Evolutionary conservation across 2,888 invertebrate genomes (phyloP), one percentile per base, ranked within the genome.

Genomic region (Xylota sylvarum): DNA sequence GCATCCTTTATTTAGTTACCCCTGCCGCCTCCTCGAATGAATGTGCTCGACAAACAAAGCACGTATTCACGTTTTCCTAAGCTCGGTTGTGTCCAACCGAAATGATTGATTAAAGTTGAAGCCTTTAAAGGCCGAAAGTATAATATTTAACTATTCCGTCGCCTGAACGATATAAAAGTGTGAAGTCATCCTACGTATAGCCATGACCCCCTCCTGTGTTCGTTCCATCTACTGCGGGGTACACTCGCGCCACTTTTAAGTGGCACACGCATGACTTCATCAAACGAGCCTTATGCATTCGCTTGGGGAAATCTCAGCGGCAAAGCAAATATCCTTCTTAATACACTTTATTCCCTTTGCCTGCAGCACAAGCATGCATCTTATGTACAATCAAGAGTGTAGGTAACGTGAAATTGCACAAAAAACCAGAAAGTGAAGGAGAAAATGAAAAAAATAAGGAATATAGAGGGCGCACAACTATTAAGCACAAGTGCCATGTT

Each of bases 401-500:
- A 83, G 32, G 62, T 69, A 76, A 70, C 56, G 35, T 76, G 23
- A 48, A 73, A 60, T 77, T 74, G 46, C 64, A 55, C 46, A 55
- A 58, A 65, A 60, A 65, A 65, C 19, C 58, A 58, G 37, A 64
- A 80, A 60, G 48, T 62, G 58, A 60, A 74, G 48, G 37, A 50
- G 32, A 43, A 69, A 62, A 40, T 27, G 14, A 19, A 50, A 43
- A 48, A 46, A 62, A 50, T 80, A n/a, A 56, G 77, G 52, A 70
- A 67, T 76, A 76, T 81, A 86, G 77, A 86, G 86, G 86, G 81
- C 86, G 86, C 82, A 82, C 17, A 78, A 81, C 81, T 86, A 86
- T 86, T 86, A 86, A 73, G 86, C 40, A 86, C 86, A 86, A 86
- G 86, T 86, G 78, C 43, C 78, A 27, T 86, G 81, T 86, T 86